A percentile compares a stretch with the other conserved stretches of the same genome.
Evolutionary conservation across 2,888 invertebrate species (phyloP).

Genomic region (Antheraea yamamai): DNA sequence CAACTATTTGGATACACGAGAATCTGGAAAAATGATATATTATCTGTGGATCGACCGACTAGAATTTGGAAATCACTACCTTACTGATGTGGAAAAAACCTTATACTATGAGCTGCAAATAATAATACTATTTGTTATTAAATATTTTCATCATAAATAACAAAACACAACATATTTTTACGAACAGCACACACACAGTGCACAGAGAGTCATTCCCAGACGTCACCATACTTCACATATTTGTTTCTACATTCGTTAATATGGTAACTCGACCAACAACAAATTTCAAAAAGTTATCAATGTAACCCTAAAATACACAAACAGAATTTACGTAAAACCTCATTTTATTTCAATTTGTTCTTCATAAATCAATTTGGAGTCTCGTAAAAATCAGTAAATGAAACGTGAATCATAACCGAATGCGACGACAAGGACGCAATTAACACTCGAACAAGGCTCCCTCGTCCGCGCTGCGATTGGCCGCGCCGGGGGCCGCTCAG

Average conservation of each 20-base stretch:
- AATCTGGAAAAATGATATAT: background rate
- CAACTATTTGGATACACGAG: background rate
- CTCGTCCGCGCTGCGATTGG: conserved; percentile 53
- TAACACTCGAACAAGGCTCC: conserved; percentile 57
- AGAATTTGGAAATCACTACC: background rate
- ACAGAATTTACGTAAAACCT: background rate
- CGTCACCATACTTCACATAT: too few relatives aligned
- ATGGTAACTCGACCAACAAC: too few relatives aligned
- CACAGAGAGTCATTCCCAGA: too few relatives aligned
- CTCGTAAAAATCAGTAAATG: conserved; percentile 42
- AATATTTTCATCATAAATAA: too few relatives aligned
- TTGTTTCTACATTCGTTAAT: too few relatives aligned
- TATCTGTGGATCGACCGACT: background rate
- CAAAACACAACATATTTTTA: too few relatives aligned
- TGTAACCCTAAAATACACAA: background rate
- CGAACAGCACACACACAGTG: too few relatives aligned
- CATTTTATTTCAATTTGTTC: conserved; percentile 9
- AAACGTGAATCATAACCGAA: conserved; percentile 56
- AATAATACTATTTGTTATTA: too few relatives aligned
- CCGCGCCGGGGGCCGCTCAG: conserved; percentile 44
- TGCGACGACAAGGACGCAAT: conserved; percentile 71
- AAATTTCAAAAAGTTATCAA: background rate
- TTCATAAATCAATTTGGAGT: conserved; percentile 39
- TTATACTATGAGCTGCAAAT: too few relatives aligned
- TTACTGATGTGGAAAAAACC: background rate